Percentiles rank a stretch among this genome's conserved stretches.
Conservation (phyloP, 2,113 vertebrate genomes). For the Tyrannus savana region DNA sequence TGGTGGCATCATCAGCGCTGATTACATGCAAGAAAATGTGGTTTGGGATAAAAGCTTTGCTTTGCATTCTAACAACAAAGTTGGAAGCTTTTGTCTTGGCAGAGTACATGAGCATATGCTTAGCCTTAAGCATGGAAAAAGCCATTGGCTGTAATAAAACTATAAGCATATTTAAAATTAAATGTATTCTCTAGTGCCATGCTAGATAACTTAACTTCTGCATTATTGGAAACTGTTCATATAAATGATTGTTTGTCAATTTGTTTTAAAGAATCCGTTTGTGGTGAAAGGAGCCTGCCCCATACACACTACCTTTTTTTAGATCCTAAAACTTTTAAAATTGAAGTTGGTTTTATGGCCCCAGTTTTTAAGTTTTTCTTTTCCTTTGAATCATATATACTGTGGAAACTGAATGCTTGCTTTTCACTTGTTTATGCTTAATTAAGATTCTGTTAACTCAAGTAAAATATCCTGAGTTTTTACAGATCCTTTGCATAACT, state of each 20-base stretch:
- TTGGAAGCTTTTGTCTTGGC: conserved; percentile 25
- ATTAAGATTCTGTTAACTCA: conserved; percentile 26
- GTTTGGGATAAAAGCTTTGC: not conserved
- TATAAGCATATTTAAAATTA: conserved; percentile 14
- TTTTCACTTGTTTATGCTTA: not conserved
- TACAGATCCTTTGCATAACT: not conserved
- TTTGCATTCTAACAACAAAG: conserved; percentile 33
- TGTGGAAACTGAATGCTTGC: not conserved
- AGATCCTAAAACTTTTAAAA: not conserved
- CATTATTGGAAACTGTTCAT: not conserved
- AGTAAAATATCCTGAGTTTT: not conserved
- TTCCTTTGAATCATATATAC: not conserved
- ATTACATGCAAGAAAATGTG: conserved; percentile 17
- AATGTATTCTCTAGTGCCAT: not conserved
- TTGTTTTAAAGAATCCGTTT: not conserved
- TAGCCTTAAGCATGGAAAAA: conserved; percentile 51
- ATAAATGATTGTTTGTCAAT: not conserved
- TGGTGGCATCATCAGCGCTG: not conserved
- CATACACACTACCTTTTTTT: not conserved
- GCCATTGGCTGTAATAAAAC: not conserved
- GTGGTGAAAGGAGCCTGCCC: not conserved
- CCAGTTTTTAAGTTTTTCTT: not conserved
- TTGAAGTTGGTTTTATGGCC: not conserved
- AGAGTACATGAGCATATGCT: not conserved
- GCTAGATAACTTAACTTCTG: conserved; percentile 25